Conservation (phyloP, 1,140 invertebrate species). For the Drosophila orosa region DNA sequence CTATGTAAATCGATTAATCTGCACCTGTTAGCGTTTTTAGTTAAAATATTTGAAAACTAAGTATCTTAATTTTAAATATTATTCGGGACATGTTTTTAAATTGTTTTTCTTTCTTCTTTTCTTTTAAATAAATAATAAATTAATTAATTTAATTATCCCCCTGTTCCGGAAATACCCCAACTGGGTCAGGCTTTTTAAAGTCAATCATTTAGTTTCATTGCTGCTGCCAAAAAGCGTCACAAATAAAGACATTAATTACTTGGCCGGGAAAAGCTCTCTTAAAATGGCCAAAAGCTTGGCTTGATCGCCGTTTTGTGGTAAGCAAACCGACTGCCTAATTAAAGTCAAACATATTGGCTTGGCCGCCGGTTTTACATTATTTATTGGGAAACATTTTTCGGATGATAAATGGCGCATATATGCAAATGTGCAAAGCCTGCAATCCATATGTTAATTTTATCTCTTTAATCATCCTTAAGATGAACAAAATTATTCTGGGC, state of each 20-base stretch:
- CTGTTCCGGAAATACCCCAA: background rate
- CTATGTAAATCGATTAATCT: no score
- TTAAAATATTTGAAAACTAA: no score
- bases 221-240: background rate
- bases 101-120: background rate
- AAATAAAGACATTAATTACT: slow-evolving; percentile 17
- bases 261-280: background rate
- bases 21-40: no score
- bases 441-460: slow-evolving; percentile 23
- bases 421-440: slow-evolving; percentile 18
- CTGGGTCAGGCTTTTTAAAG: slow-evolving; percentile 4
- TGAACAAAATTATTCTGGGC: slow-evolving; percentile 36
- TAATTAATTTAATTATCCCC: background rate
- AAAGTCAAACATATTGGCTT: slow-evolving; percentile 17
- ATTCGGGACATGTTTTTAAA: background rate
- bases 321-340: slow-evolving; percentile 11
- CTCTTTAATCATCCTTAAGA: slow-evolving; percentile 26
- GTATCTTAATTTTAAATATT: no score
- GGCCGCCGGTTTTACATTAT: slow-evolving; percentile 27
- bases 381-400: slow-evolving; percentile 32
- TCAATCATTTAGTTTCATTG: slow-evolving; percentile 2
- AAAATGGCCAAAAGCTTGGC: slow-evolving; percentile 8
- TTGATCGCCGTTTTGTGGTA: slow-evolving; percentile 15
- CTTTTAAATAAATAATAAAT: no score
- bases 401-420: slow-evolving; percentile 25